Conservation (phyloP, 1,140 invertebrate species). For the Copidosoma floridanum region DNA sequence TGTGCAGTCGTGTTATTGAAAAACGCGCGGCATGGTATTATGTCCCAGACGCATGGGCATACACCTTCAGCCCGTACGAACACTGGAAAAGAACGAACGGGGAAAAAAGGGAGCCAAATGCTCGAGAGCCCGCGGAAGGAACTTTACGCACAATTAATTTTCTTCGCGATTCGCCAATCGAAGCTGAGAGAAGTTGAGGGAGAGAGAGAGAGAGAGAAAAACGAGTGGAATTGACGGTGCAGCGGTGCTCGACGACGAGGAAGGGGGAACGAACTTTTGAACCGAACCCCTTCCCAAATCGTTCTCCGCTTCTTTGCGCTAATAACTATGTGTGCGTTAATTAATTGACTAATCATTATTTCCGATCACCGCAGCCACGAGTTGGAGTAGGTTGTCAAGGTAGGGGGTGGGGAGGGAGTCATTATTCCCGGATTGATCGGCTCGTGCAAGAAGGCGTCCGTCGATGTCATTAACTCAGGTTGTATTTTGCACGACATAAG, state of each 20-base stretch:
- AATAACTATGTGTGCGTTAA: conserved; percentile 55
- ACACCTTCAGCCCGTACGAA: too few species aligned
- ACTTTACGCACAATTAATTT: conserved; percentile 58
- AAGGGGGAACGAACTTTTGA: too few species aligned
- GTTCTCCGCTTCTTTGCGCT: conserved; percentile 2
- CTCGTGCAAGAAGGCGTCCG: conserved; percentile 27
- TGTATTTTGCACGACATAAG: too few species aligned
- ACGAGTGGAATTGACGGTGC: conserved; percentile 28
- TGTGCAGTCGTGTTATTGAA: neutral
- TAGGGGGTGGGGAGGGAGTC: conserved; percentile 36
- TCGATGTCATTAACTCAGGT: conserved; percentile 39
- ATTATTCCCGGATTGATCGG: conserved; percentile 47
- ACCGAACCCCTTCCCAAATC: too few species aligned
- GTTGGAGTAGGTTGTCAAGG: too few species aligned
- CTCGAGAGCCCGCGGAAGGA: conserved; percentile 1
- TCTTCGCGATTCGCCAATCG: conserved; percentile 20
- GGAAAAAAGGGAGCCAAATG: neutral
- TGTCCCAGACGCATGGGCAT: too few species aligned
- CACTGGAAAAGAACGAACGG: neutral
- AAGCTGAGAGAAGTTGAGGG: too few species aligned
- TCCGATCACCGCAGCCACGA: conserved; percentile 32
- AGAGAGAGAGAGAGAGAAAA: too few species aligned
- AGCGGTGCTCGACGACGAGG: too few species aligned
- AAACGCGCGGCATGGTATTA: too few species aligned
- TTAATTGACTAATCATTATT: conserved; percentile 57